Evolutionary conservation across 2,888 invertebrate species (phyloP).

Genomic region (Hyppa rectilinea): DNA sequence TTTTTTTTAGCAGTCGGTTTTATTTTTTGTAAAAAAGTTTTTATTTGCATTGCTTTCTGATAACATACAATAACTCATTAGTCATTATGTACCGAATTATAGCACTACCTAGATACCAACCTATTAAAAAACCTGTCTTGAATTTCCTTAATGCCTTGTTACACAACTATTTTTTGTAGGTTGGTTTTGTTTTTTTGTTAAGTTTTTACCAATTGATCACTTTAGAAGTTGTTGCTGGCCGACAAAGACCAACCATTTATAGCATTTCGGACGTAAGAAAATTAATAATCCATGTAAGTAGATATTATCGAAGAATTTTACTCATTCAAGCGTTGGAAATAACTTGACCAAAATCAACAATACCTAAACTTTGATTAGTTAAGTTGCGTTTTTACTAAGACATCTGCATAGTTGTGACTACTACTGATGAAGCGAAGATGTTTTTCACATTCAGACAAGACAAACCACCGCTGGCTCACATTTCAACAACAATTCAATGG

Average conservation of each 20-base stretch:
- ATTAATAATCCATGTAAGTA: neutral
- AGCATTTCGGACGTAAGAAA: neutral
- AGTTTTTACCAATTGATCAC: neutral
- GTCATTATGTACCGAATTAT: neutral
- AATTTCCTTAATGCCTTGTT: conserved; percentile 6
- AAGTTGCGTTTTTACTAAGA: neutral
- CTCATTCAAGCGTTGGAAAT: neutral
- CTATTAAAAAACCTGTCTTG: conserved; percentile 19
- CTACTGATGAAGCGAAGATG: neutral
- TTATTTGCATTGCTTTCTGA: conserved; percentile 24
- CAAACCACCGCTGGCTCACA: neutral
- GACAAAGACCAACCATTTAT: too few relatives aligned
- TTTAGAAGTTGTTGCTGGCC: neutral
- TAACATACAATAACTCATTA: conserved; percentile 14
- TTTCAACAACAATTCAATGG: neutral
- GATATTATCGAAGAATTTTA: neutral
- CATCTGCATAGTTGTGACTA: neutral
- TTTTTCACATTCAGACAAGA: neutral
- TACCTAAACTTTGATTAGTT: neutral
- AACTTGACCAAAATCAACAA: neutral
- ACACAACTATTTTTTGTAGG: neutral
- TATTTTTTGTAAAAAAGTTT: too few relatives aligned
- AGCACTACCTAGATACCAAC: conserved; percentile 6
- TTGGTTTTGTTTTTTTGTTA: conserved; percentile 13
- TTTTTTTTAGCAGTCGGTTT: too few relatives aligned